phyloP scores from a whole-genome alignment of 2,888 invertebrate species.

The Podotricha telesiphe region DNA sequence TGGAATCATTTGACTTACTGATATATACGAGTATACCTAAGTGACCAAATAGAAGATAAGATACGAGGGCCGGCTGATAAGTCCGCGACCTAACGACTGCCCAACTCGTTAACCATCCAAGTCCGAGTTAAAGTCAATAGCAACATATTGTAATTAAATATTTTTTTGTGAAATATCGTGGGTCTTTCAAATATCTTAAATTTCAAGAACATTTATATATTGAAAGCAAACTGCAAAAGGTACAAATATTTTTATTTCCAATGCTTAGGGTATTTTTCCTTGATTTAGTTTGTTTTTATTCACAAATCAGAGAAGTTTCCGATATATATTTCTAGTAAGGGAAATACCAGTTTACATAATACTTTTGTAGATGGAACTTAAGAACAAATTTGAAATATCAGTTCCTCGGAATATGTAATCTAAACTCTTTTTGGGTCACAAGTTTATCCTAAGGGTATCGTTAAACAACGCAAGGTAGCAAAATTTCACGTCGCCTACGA shows the following conservation, averaged over 20 bases:
- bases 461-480: slow-evolving; percentile 22
- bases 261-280: background rate
- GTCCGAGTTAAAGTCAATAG: too few species aligned
- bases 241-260: background rate
- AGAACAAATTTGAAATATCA: slow-evolving; percentile 16
- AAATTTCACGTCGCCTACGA: background rate
- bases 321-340: slow-evolving; percentile 11
- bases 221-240: background rate
- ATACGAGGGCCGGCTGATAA: background rate
- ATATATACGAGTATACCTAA: too few species aligned
- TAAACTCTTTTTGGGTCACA: slow-evolving; percentile 35
- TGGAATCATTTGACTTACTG: too few species aligned
- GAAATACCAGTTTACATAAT: slow-evolving; percentile 8
- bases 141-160: background rate
- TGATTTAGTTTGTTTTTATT: background rate
- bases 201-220: too few species aligned
- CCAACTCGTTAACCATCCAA: background rate
- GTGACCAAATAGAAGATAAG: background rate
- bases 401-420: slow-evolving; percentile 28
- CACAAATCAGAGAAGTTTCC: background rate
- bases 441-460: slow-evolving; percentile 28
- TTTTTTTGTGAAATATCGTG: too few species aligned
- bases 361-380: background rate
- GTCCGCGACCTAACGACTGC: background rate
- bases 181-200: too few species aligned